Evolutionary conservation across 2,113 vertebrate genomes (phyloP).

Genomic region (Echinops telfairi): DNA sequence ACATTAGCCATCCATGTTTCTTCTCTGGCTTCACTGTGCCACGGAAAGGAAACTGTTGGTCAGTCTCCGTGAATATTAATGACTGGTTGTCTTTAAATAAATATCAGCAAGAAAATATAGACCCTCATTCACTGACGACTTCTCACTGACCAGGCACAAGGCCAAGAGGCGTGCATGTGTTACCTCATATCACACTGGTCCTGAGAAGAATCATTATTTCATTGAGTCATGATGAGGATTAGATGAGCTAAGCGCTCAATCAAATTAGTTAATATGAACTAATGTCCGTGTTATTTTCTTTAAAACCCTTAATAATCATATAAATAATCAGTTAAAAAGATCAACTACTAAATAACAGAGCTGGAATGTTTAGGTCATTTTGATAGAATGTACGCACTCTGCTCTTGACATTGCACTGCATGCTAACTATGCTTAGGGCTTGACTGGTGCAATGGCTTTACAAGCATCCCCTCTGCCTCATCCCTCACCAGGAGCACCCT

Average conservation of each 20-base stretch:
- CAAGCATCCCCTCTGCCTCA: background rate
- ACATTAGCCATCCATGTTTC: background rate
- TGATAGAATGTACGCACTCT: background rate
- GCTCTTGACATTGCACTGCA: background rate
- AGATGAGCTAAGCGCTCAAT: conserved; percentile 31
- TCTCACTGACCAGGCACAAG: background rate
- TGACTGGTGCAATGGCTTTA: background rate
- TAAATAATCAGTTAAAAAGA: conserved; percentile 62
- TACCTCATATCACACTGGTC: background rate
- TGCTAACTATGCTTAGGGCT: background rate
- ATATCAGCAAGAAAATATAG: conserved; percentile 28
- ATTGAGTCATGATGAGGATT: conserved; percentile 44
- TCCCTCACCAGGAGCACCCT: background rate
- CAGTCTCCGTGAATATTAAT: conserved; percentile 30
- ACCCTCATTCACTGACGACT: background rate
- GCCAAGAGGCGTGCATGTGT: background rate
- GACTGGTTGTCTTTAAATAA: conserved; percentile 28
- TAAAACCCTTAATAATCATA: conserved; percentile 61
- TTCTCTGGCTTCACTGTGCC: background rate
- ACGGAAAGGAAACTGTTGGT: background rate
- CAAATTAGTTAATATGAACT: conserved; percentile 37
- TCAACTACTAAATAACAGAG: conserved; percentile 54
- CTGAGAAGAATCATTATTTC: background rate
- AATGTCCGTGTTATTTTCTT: conserved; percentile 55
- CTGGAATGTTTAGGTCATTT: conserved; percentile 23